Percentiles rank a stretch among this genome's conserved stretches.
Evolutionary conservation across 2,113 vertebrate genomes (phyloP).

Genomic region (Prionailurus viverrinus): DNA sequence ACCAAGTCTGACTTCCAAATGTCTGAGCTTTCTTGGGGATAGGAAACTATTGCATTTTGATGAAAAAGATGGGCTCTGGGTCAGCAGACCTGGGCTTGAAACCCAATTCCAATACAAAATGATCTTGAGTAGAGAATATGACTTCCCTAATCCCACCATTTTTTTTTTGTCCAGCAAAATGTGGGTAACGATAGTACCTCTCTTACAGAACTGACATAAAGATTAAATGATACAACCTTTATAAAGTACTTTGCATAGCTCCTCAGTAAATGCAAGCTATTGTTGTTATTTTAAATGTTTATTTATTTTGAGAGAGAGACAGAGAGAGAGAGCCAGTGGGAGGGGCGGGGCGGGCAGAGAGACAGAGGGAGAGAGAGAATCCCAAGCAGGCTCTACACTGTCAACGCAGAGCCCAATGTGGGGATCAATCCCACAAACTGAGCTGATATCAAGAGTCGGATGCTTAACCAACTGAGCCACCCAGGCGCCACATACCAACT

Average conservation of each 20-base stretch:
- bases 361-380: no score
- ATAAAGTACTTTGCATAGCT: neutral
- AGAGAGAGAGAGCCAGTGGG: no score
- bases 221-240: neutral
- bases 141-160: neutral
- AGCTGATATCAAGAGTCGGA: no score
- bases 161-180: neutral
- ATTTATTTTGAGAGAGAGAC: no score
- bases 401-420: no score
- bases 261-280: neutral
- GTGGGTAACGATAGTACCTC: neutral
- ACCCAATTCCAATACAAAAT: constrained; percentile 1
- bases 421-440: no score
- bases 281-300: neutral
- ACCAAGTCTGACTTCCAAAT: neutral
- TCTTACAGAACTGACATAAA: neutral
- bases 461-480: no score
- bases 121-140: neutral
- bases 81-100: constrained; percentile 4
- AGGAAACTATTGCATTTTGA: neutral
- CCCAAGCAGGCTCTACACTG: no score
- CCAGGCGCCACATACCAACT: no score
- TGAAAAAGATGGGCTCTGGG: neutral
- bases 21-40: neutral
- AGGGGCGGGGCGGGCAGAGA: no score